Conservation (phyloP, 2,797 vertebrate genomes). For the Ctenochaetus hawaiiensis region DNA sequence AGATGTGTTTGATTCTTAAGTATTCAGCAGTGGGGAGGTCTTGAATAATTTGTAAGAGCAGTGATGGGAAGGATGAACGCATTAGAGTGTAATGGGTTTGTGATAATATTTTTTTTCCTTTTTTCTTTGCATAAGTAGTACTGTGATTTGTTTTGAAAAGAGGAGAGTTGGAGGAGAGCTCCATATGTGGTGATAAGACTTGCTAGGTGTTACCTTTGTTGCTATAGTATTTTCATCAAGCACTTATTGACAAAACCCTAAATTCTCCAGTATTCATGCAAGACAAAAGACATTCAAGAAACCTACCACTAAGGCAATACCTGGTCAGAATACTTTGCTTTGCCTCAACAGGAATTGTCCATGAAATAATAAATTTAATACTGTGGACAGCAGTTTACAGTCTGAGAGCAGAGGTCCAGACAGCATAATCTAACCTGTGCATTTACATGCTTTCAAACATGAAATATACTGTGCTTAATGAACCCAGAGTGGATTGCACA, state of each 20-base stretch:
- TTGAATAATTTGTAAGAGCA: conserved; percentile 15
- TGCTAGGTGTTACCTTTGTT: neutral
- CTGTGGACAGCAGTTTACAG: neutral
- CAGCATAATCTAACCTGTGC: conserved; percentile 1
- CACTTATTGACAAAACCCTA: neutral
- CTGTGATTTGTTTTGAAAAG: conserved; percentile 8
- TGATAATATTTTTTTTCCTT: conserved; percentile 1
- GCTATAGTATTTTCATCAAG: neutral
- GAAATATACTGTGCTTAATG: conserved; percentile 41
- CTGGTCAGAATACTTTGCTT: conserved; percentile 18
- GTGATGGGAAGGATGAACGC: conserved; percentile 1
- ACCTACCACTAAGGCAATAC: conserved; percentile 2
- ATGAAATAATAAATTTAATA: neutral
- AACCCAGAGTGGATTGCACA: conserved; percentile 29
- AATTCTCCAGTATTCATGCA: neutral
- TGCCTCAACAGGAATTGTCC: neutral
- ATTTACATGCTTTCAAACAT: conserved; percentile 31
- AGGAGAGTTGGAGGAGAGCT: neutral
- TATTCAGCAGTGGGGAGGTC: neutral
- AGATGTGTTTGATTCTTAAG: neutral
- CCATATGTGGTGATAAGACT: neutral
- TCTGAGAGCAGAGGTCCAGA: conserved; percentile 14
- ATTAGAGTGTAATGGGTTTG: conserved; percentile 31
- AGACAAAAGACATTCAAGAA: neutral
- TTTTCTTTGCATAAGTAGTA: conserved; percentile 1